Base-by-base conservation (phyloP, 2,888 invertebrate genomes). In the Salpingus planirostris region DNA sequence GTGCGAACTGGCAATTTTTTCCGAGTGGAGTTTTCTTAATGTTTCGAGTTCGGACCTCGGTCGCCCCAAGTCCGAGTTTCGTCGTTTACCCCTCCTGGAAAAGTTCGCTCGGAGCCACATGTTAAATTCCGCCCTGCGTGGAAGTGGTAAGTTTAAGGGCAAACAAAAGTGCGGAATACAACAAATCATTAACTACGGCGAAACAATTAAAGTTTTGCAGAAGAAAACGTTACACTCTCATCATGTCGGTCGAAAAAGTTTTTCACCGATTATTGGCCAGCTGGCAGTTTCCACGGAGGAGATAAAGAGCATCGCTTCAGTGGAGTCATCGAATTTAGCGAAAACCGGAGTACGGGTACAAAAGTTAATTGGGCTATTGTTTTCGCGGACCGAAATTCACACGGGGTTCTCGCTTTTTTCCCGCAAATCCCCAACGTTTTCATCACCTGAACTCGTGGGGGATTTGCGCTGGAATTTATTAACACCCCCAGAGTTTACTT, bases 141-240 rank as follows among this genome's bases (percentile, higher is more conserved):
- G n/a, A 33, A 40, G 38, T 36, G 32, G 34, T 31, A 40, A 46
- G 44, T 38, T 41, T 36, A 23, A 42, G 37, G 39, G 34, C 38
- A 44, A 46, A 44, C 42, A 41, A 38, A 33, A 39, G 38, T 39
- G 24, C 40, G 41, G 30, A 42, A 42, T 34, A 34, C 43, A 44
- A 49, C 47, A 49, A 47, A 50, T 53, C 50, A 52, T 52, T 50
- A 50, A 47, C 42, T 43, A 48, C 46, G 35, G 40, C 39, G 46
- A 50, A 53, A 53, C 49, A 51, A 52, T 50, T 50, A 50, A 49
- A 52, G 46, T 47, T n/a, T n/a, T n/a, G n/a, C n/a, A n/a, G n/a
- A n/a, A n/a, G n/a, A n/a, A n/a, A n/a, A n/a, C n/a, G n/a, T n/a
- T n/a, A n/a, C n/a, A n/a, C n/a, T n/a, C n/a, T n/a, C n/a, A n/a